Conservation (phyloP, 23 tunicate genomes). For the Ascidia mentula region DNA sequence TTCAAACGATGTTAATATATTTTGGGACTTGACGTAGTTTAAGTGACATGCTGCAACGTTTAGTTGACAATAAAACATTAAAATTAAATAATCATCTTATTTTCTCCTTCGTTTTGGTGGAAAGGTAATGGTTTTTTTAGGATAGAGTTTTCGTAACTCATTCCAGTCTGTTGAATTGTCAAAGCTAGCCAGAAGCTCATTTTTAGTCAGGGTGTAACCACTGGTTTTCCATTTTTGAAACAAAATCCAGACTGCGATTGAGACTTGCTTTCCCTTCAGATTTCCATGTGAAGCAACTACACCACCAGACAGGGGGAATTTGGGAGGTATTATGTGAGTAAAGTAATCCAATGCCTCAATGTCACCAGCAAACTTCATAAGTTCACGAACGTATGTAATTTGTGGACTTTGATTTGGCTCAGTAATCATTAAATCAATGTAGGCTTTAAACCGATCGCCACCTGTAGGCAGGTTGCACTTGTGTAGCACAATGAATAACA, state of each 20-base stretch:
- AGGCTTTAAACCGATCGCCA: slow-evolving; percentile 1
- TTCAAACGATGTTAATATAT: too few species aligned
- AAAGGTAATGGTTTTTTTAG: neutral
- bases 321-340: slow-evolving; percentile 44
- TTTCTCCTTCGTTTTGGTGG: neutral
- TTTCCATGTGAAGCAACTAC: slow-evolving; percentile 26
- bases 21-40: too few species aligned
- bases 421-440: slow-evolving; percentile 32
- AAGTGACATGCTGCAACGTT: too few species aligned
- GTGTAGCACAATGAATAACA: slow-evolving; percentile 35
- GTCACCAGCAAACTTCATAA: slow-evolving; percentile 81
- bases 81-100: neutral
- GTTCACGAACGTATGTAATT: slow-evolving; percentile 35
- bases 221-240: slow-evolving; percentile 74
- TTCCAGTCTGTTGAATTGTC: slow-evolving; percentile 22
- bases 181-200: slow-evolving; percentile 39
- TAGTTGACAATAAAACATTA: too few species aligned
- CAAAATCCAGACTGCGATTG: slow-evolving; percentile 31
- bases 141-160: neutral
- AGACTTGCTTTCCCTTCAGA: slow-evolving; percentile 56
- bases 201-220: slow-evolving; percentile 32
- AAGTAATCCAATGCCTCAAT: slow-evolving; percentile 59
- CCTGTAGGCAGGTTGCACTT: neutral
- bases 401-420: neutral
- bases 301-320: slow-evolving; percentile 57